Percentiles rank a stretch among this genome's conserved stretches.
Evolutionary conservation across 2,113 vertebrate genomes (phyloP).

Genomic region (Catharus minimus): DNA sequence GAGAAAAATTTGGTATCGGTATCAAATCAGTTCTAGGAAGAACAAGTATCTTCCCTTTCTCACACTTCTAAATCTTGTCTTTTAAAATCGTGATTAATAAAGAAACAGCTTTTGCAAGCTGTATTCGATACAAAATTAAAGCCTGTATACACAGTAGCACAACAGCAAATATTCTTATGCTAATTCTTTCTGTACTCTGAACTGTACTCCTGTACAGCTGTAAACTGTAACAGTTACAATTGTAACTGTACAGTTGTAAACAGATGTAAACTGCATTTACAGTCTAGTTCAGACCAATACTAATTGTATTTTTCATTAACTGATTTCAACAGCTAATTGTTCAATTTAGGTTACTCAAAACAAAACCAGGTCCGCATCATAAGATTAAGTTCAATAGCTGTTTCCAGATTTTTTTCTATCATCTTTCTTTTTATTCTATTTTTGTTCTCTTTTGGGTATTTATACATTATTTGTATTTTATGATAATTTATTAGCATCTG

Average conservation of each 20-base stretch:
- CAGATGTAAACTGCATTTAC: no score
- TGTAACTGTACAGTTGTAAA: not conserved
- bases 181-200: not conserved
- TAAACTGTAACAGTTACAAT: no score
- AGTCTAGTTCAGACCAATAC: not conserved
- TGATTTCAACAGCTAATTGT: not conserved
- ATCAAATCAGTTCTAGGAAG: not conserved
- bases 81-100: not conserved
- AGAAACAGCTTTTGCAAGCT: not conserved
- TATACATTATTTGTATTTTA: not conserved
- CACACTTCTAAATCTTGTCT: not conserved
- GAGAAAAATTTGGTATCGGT: not conserved
- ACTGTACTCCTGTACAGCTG: not conserved
- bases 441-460: not conserved
- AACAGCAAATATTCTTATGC: not conserved
- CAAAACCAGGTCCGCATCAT: not conserved
- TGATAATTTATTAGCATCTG: not conserved
- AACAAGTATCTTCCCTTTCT: not conserved
- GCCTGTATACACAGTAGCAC: not conserved
- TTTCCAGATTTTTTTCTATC: not conserved
- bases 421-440: not conserved
- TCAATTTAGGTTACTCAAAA: not conserved
- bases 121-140: not conserved
- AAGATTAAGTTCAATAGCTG: not conserved
- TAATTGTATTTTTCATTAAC: not conserved